Evolutionary conservation across 53 echinoderm and acorn worm species (phyloP).

Genomic region (Astropecten irregularis): DNA sequence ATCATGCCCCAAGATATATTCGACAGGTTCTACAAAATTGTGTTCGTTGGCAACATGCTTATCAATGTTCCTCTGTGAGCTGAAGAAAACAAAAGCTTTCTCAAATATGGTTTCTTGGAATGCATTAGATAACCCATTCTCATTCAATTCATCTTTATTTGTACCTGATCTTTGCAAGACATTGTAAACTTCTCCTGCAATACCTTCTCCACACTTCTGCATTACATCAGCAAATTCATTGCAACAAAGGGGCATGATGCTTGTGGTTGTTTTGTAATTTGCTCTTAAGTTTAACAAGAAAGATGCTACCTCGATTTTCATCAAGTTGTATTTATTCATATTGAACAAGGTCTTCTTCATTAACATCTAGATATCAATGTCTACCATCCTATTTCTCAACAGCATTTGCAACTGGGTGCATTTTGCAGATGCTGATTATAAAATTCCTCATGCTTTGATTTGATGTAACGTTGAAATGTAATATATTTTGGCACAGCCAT

Average conservation of each 20-base stretch:
- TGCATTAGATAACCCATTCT: constrained; percentile 33
- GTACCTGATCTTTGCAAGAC: constrained; percentile 40
- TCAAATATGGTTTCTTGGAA: not conserved
- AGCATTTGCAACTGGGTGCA: too few species aligned
- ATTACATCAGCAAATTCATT: constrained; percentile 27
- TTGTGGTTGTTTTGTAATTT: constrained; percentile 42
- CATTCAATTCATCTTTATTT: constrained; percentile 25
- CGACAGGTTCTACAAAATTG: too few species aligned
- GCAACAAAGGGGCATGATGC: constrained; percentile 41
- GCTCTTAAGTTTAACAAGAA: constrained; percentile 44
- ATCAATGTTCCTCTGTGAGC: too few species aligned
- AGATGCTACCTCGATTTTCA: constrained; percentile 41
- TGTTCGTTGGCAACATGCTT: too few species aligned
- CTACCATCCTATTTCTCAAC: too few species aligned
- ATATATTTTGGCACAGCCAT: too few species aligned
- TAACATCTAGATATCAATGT: not conserved
- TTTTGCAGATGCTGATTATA: too few species aligned
- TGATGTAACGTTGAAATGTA: too few species aligned
- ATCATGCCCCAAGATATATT: too few species aligned
- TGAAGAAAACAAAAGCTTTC: too few species aligned
- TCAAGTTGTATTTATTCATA: constrained; percentile 14
- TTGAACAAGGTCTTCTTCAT: constrained; percentile 17
- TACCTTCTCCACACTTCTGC: constrained; percentile 17
- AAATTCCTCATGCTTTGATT: too few species aligned
- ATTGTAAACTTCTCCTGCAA: constrained; percentile 10